phyloP scores from a whole-genome alignment of 2,797 vertebrate species.

The Capromys pilorides region DNA sequence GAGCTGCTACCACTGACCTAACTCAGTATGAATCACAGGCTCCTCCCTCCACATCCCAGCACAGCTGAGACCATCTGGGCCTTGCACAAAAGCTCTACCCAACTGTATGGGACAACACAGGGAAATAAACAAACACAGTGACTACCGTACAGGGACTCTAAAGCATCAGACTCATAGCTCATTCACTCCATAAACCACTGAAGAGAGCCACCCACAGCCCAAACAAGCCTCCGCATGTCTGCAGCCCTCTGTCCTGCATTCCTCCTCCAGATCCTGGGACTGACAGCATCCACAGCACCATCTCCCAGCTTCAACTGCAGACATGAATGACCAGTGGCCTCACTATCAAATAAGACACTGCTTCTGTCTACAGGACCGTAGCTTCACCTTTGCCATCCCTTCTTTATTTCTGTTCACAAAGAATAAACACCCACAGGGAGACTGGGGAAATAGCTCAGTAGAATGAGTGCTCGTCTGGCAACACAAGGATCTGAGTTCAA shows the following conservation, averaged over 20 bases:
- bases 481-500: too few species aligned
- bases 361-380: not conserved
- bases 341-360: not conserved
- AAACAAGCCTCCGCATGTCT: not conserved
- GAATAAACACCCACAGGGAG: not conserved
- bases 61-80: not conserved
- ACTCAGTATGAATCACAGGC: not conserved
- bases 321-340: not conserved
- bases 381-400: not conserved
- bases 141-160: not conserved
- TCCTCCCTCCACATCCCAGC: not conserved
- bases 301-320: not conserved
- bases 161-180: not conserved
- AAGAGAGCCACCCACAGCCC: not conserved
- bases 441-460: too few species aligned
- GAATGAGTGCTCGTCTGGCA: too few species aligned
- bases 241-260: not conserved
- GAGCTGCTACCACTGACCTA: not conserved
- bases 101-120: not conserved
- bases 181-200: not conserved
- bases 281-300: not conserved
- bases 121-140: constrained; percentile 1
- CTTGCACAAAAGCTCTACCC: not conserved
- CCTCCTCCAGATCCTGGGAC: not conserved
- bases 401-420: not conserved